These are phyloP conservation scores for Bombyx mandarina DNA, from an alignment of 1,140 invertebrate species.

Conservation along the genomic window DNA sequence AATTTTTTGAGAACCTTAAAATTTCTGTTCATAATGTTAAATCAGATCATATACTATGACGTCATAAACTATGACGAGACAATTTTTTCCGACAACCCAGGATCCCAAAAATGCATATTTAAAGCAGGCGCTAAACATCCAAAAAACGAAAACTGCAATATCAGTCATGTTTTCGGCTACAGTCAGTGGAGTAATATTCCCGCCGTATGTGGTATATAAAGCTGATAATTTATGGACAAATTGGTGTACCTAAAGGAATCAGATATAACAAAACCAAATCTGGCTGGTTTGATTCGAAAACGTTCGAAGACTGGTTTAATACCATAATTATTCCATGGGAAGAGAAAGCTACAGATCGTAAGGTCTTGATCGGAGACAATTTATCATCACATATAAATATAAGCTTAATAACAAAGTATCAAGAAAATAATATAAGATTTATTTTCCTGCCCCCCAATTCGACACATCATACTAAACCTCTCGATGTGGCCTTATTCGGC, in stretches of 20 bases:
- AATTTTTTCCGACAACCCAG: slow-evolving; percentile 4
- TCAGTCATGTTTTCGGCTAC: slow-evolving; percentile 4
- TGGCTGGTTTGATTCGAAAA: slow-evolving; percentile 15
- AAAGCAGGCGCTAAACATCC: slow-evolving; percentile 1
- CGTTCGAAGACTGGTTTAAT: slow-evolving; percentile 15
- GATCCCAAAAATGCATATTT: slow-evolving; percentile 5
- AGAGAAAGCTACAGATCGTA: slow-evolving; percentile 2
- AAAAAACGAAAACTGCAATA: slow-evolving; percentile 3
- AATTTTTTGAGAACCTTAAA: slow-evolving; percentile 1
- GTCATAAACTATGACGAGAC: slow-evolving; percentile 5
- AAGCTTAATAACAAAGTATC: not conserved
- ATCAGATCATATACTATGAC: slow-evolving; percentile 1
- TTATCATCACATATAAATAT: slow-evolving; percentile 4
- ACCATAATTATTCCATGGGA: slow-evolving; percentile 9
- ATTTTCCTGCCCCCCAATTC: not conserved
- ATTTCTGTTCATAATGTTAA: slow-evolving; percentile 2
- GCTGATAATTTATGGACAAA: slow-evolving; percentile 1
- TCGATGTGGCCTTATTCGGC: slow-evolving; percentile 1
- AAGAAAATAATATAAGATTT: slow-evolving; percentile 1
- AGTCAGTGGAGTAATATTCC: slow-evolving; percentile 1
- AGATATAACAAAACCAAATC: slow-evolving; percentile 10
- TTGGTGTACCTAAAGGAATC: slow-evolving; percentile 3
- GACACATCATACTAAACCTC: not conserved
- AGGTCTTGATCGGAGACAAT: slow-evolving; percentile 15
- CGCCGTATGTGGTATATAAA: slow-evolving; percentile 4